Conservation (phyloP, 2,888 invertebrate genomes). For the Drosophila diplacantha region DNA sequence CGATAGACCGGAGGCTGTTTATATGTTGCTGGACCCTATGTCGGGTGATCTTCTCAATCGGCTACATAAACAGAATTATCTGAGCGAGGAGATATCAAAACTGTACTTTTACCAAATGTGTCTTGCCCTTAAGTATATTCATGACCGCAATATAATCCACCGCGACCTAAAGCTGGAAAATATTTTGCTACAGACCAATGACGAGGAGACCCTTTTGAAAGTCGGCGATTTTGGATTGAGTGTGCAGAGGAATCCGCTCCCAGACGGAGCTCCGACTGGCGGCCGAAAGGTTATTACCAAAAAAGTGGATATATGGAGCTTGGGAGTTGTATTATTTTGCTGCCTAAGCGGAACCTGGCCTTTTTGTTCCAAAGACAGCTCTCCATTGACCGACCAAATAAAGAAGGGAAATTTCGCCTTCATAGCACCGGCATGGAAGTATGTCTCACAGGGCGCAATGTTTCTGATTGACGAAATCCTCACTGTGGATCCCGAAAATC, state of each 20-base stretch:
- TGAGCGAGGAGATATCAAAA: slow-evolving; percentile 85
- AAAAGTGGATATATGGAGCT: slow-evolving; percentile 94
- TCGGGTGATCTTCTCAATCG: slow-evolving; percentile 90
- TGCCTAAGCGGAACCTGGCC: slow-evolving; percentile 85
- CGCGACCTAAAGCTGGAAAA: slow-evolving; percentile 78
- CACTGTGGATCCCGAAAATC: slow-evolving; percentile 79
- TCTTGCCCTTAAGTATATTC: slow-evolving; percentile 89
- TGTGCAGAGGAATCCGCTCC: slow-evolving; percentile 85
- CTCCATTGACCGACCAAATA: slow-evolving; percentile 84
- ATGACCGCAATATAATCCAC: slow-evolving; percentile 82
- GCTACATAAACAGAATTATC: slow-evolving; percentile 81
- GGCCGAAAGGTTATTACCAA: slow-evolving; percentile 83
- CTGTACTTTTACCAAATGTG: slow-evolving; percentile 91
- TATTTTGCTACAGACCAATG: slow-evolving; percentile 72
- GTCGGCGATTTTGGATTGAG: slow-evolving; percentile 90
- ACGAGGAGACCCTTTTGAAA: slow-evolving; percentile 77
- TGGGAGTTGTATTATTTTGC: slow-evolving; percentile 90
- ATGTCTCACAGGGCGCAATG: slow-evolving; percentile 83
- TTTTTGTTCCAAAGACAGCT: slow-evolving; percentile 81
- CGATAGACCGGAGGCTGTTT: slow-evolving; percentile 86
- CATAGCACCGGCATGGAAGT: slow-evolving; percentile 81
- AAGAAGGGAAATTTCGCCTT: slow-evolving; percentile 83
- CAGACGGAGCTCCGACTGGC: slow-evolving; percentile 91
- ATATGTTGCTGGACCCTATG: slow-evolving; percentile 91
- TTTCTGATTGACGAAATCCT: slow-evolving; percentile 86